A percentile compares a stretch with the other conserved stretches of the same genome.
These are phyloP conservation scores for Siniperca scherzeri DNA, from an alignment of 2,797 vertebrate species.

Conservation along the genomic window DNA sequence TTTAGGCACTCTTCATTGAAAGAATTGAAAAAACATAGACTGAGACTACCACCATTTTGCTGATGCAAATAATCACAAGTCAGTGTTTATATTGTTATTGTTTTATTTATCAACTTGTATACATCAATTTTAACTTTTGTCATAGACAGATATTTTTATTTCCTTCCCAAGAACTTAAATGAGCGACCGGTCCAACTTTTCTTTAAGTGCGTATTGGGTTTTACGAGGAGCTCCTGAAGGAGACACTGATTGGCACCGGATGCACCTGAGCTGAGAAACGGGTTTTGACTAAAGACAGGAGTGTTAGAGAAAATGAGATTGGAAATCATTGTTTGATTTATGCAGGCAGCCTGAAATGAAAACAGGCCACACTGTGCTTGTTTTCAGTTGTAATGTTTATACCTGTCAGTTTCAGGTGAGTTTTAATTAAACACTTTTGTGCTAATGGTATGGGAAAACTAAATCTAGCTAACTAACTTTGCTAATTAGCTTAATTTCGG, in stretches of 20 bases:
- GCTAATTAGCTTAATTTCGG: background rate
- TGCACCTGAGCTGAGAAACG: conserved; percentile 30
- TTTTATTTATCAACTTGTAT: background rate
- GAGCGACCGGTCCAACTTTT: background rate
- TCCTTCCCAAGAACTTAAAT: background rate
- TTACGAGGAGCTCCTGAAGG: conserved; percentile 58
- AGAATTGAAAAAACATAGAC: background rate
- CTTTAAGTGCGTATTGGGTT: background rate
- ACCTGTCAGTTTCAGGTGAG: conserved; percentile 50
- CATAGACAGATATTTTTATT: background rate
- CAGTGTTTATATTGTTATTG: background rate
- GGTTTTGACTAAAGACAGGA: rapidly evolving
- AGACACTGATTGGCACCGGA: conserved; percentile 40
- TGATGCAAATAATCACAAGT: background rate
- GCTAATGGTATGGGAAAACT: background rate
- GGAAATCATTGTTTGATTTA: background rate
- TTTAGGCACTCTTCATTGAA: background rate
- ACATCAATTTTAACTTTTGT: background rate
- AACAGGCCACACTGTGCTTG: background rate
- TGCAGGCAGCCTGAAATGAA: background rate
- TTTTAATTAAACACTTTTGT: background rate
- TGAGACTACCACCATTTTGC: background rate
- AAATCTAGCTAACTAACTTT: background rate
- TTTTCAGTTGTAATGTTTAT: background rate
- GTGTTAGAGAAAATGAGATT: background rate